Percentiles rank a stretch among this genome's conserved stretches.
Evolutionary conservation across 1,140 invertebrate species (phyloP).

Genomic region (Drosophila rhopaloa): DNA sequence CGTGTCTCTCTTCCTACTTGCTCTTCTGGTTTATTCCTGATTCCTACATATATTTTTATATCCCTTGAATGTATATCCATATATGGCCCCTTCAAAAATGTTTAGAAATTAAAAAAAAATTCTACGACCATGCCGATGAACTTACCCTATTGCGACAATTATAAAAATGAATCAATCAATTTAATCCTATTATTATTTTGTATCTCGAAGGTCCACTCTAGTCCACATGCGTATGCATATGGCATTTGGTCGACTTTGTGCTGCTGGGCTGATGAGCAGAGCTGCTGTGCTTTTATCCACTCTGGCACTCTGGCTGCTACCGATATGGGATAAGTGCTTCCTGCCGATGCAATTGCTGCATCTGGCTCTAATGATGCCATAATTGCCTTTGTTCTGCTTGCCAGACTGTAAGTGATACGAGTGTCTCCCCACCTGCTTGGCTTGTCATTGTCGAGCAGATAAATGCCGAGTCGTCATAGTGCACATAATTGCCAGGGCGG

Average conservation of each 20-base stretch:
- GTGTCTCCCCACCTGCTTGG: constrained; percentile 26
- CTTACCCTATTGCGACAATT: too few species aligned
- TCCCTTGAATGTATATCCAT: too few species aligned
- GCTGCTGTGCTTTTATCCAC: constrained; percentile 53
- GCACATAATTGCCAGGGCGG: constrained; percentile 60
- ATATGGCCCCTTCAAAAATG: too few species aligned
- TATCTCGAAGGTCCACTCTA: constrained; percentile 4
- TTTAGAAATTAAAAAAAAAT: too few species aligned
- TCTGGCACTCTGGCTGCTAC: constrained; percentile 33
- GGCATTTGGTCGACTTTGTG: constrained; percentile 2
- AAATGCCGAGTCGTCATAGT: constrained; percentile 65
- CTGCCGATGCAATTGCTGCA: constrained; percentile 53
- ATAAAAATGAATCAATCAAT: too few species aligned
- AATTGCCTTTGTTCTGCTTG: constrained; percentile 70
- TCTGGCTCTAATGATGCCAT: constrained; percentile 64
- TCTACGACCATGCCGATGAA: too few species aligned
- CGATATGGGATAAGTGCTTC: constrained; percentile 58
- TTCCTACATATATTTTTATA: too few species aligned
- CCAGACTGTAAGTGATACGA: constrained; percentile 67
- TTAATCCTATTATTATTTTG: too few species aligned
- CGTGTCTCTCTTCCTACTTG: too few species aligned
- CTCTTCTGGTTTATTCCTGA: too few species aligned
- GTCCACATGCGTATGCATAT: background rate
- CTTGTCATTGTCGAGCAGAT: constrained; percentile 60
- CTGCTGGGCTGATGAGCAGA: background rate